phyloP scores from a whole-genome alignment of 2,113 vertebrate genomes.

The Crotalus viridis region DNA sequence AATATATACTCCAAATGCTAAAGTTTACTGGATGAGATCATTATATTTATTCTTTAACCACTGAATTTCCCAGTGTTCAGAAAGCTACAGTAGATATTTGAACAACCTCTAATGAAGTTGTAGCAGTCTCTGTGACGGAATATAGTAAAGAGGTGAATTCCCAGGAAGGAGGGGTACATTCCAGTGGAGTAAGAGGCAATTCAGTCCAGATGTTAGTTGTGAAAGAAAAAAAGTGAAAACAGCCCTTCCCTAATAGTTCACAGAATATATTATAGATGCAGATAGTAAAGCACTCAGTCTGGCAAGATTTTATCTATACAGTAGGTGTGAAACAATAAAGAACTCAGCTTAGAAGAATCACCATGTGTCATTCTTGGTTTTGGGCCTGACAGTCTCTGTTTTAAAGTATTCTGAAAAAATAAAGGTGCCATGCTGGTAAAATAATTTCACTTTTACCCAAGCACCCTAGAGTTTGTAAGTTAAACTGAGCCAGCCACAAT shows the following conservation, averaged over 20 bases:
- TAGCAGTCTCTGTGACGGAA: neutral
- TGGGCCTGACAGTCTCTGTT: neutral
- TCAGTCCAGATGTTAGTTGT: neutral
- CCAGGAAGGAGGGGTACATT: neutral
- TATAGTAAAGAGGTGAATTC: neutral
- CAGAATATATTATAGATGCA: neutral
- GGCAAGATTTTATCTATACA: neutral
- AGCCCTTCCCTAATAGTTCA: neutral
- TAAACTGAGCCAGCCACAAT: constrained; percentile 18
- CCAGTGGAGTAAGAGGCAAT: neutral
- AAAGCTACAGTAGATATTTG: neutral
- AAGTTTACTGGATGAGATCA: neutral
- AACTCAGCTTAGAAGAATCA: neutral
- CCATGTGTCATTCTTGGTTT: neutral
- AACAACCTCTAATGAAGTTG: neutral
- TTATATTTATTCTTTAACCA: neutral
- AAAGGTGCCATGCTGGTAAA: neutral
- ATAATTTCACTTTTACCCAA: neutral
- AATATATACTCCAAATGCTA: neutral
- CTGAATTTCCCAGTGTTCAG: neutral
- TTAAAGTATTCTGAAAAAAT: neutral
- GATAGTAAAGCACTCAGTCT: neutral
- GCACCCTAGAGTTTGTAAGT: neutral
- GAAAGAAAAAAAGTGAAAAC: neutral
- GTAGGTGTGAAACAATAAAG: neutral